These are phyloP conservation scores for Adoxophyes honmai DNA, from an alignment of 1,140 invertebrate genomes.

Conservation along the genomic window DNA sequence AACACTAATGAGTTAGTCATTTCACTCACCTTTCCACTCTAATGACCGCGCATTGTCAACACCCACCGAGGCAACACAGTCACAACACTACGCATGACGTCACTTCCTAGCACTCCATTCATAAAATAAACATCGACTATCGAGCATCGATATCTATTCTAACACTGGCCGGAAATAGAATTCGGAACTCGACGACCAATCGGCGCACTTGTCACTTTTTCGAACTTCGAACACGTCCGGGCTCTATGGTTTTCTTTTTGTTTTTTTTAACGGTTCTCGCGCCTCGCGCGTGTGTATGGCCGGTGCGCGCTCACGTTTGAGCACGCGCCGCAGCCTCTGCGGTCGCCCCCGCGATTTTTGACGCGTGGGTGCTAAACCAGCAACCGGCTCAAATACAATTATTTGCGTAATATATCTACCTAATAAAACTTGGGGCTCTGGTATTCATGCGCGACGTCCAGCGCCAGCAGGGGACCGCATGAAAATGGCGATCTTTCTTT, in stretches of 20 bases:
- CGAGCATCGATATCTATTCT: slow-evolving; percentile 44
- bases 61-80: slow-evolving; percentile 46
- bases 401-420: slow-evolving; percentile 69
- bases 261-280: slow-evolving; percentile 31
- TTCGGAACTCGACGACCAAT: slow-evolving; percentile 22
- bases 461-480: slow-evolving; percentile 60
- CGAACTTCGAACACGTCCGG: slow-evolving; percentile 27
- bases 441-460: slow-evolving; percentile 44
- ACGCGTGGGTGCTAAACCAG: slow-evolving; percentile 54
- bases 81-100: slow-evolving; percentile 73
- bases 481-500: slow-evolving; percentile 72
- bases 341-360: slow-evolving; percentile 65
- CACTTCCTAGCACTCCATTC: slow-evolving; percentile 72
- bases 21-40: slow-evolving; percentile 69
- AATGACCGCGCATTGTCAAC: slow-evolving; percentile 70
- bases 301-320: slow-evolving; percentile 63
- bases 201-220: slow-evolving; percentile 28
- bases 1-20: slow-evolving; percentile 42
- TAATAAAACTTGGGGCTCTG: slow-evolving; percentile 49
- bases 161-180: slow-evolving; percentile 38
- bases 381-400: slow-evolving; percentile 48
- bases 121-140: slow-evolving; percentile 55
- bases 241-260: slow-evolving; percentile 32
- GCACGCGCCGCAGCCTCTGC: slow-evolving; percentile 55
- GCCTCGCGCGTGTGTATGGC: slow-evolving; percentile 51